phyloP scores from a whole-genome alignment of 2,797 vertebrate genomes.

The Leptodactylus fallax region DNA sequence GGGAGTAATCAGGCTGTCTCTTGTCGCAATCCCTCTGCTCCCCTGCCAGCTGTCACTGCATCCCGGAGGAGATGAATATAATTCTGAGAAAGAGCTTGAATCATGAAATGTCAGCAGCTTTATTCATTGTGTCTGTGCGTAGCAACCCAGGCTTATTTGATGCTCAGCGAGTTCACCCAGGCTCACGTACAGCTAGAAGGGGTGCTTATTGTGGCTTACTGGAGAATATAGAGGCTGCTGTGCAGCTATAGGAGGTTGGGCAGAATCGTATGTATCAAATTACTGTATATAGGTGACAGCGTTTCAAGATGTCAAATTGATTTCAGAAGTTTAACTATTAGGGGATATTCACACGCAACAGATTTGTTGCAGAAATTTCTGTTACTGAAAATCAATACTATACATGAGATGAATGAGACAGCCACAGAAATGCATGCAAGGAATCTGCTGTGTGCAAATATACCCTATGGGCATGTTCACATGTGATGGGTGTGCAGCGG shows the following conservation, averaged over 20 bases:
- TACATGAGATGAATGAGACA: no score
- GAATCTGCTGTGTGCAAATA: neutral
- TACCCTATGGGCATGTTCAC: no score
- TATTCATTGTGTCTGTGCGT: conserved; percentile 12
- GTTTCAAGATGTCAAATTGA: no score
- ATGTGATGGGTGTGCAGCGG: no score
- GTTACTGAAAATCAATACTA: no score
- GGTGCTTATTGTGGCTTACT: no score
- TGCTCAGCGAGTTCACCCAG: neutral
- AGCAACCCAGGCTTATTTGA: neutral
- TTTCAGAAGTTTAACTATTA: no score
- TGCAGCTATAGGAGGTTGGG: neutral
- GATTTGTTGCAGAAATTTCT: no score
- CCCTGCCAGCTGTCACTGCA: conserved; percentile 36
- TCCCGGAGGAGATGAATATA: conserved; percentile 52
- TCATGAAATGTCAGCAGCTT: conserved; percentile 55
- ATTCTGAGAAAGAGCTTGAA: conserved; percentile 47
- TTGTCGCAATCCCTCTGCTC: conserved; percentile 41
- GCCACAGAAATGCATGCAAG: neutral
- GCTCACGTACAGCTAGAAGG: neutral
- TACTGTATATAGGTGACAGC: no score
- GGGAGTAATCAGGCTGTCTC: conserved; percentile 32
- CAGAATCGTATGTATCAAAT: neutral
- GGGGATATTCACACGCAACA: no score
- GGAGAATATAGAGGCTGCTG: neutral